Conservation (phyloP, 2,113 vertebrate species). For the Penelope pileata region DNA sequence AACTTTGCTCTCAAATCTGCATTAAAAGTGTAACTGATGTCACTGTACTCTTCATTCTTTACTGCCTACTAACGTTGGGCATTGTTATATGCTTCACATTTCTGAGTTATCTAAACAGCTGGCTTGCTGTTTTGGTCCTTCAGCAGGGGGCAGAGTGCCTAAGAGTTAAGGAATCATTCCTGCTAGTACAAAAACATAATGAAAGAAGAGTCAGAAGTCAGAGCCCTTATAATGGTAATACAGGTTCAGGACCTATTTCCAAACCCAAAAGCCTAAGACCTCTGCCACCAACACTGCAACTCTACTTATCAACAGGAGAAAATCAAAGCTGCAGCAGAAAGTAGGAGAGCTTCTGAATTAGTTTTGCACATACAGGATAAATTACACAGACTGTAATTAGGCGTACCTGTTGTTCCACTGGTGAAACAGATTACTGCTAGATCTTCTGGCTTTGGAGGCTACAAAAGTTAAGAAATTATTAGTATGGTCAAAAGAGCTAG, state of each 20-base stretch:
- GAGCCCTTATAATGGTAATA: neutral
- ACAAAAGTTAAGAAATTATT: conserved; percentile 25
- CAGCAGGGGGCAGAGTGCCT: neutral
- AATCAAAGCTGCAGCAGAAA: too few relatives aligned
- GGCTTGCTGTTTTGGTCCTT: neutral
- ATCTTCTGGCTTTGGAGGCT: conserved; percentile 93
- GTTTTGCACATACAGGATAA: neutral
- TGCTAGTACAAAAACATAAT: neutral
- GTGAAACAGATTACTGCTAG: conserved; percentile 96
- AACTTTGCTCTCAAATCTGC: neutral
- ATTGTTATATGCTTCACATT: neutral
- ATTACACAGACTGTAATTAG: neutral
- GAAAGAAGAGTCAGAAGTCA: neutral
- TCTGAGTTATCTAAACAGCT: neutral
- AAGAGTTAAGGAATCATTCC: neutral
- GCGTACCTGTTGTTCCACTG: conserved; percentile 95
- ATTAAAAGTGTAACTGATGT: neutral
- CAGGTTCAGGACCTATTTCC: neutral
- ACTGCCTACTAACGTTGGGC: neutral
- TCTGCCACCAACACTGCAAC: neutral
- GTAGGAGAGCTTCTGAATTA: neutral
- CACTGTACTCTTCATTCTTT: neutral
- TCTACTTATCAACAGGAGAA: neutral
- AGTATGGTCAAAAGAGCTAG: neutral
- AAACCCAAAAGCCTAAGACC: neutral